Percentiles rank a stretch among this genome's conserved stretches.
phyloP scores from a whole-genome alignment of 2,888 invertebrate genomes.

The Dryobotodes eremita region DNA sequence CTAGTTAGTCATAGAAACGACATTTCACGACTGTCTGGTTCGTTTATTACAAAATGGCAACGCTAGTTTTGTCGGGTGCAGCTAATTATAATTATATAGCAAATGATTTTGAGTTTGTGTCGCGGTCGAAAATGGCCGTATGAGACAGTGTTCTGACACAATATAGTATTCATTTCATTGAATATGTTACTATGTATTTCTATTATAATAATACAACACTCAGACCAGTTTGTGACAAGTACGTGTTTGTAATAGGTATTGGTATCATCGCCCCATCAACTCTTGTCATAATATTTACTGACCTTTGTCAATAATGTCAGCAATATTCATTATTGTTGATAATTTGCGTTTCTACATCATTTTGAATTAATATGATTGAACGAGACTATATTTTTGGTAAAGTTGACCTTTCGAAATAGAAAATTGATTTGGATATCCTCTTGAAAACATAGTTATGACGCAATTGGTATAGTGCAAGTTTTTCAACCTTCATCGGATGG shows the following conservation, averaged over 20 bases:
- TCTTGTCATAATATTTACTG: constrained; percentile 50
- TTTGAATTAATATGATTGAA: constrained; percentile 6
- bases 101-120: constrained; percentile 37
- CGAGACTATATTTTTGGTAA: neutral
- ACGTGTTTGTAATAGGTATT: constrained; percentile 18
- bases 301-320: constrained; percentile 51
- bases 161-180: constrained; percentile 40
- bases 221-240: constrained; percentile 39
- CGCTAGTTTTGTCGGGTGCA: constrained; percentile 46
- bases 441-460: neutral
- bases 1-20: constrained; percentile 61
- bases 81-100: constrained; percentile 41
- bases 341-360: constrained; percentile 15
- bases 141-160: constrained; percentile 9
- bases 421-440: neutral
- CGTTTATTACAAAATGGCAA: constrained; percentile 59
- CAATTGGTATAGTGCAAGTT: neutral
- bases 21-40: constrained; percentile 59
- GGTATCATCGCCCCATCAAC: constrained; percentile 44
- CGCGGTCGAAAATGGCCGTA: constrained; percentile 12
- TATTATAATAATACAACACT: constrained; percentile 29
- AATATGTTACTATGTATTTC: constrained; percentile 22
- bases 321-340: constrained; percentile 26
- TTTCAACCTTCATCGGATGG: constrained; percentile 6
- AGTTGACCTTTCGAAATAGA: constrained; percentile 13